Percentiles rank a stretch among this genome's conserved stretches.
phyloP scores from a whole-genome alignment of 2,888 invertebrate genomes.

The Harpagoxenus sublaevis region DNA sequence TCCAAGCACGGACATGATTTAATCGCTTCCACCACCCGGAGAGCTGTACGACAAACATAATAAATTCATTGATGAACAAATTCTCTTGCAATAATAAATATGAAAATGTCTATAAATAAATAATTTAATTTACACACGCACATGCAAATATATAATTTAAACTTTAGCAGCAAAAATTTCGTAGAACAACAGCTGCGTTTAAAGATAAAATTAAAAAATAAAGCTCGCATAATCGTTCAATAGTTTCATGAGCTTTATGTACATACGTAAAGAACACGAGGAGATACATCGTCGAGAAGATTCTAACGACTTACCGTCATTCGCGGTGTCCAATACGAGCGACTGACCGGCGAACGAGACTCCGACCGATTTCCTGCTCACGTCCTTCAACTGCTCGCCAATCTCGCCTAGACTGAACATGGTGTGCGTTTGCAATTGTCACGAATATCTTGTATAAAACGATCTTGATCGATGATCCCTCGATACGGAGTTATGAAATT shows the following conservation, averaged over 20 bases:
- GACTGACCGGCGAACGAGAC: constrained; percentile 94
- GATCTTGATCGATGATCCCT: neutral
- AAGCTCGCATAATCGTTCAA: neutral
- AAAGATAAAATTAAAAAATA: neutral
- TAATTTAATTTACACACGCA: neutral
- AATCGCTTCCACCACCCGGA: constrained; percentile 92
- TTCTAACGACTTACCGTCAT: constrained; percentile 90
- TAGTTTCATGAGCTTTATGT: neutral
- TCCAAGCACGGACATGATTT: constrained; percentile 90
- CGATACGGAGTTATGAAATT: neutral
- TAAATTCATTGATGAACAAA: neutral
- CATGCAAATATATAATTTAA: neutral
- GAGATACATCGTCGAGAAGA: neutral
- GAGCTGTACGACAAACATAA: constrained; percentile 87
- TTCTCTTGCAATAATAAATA: neutral
- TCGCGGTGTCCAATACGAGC: constrained; percentile 92
- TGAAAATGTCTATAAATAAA: neutral
- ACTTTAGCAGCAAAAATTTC: neutral
- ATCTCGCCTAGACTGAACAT: constrained; percentile 89
- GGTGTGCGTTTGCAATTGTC: constrained; percentile 21
- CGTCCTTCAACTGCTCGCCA: constrained; percentile 80
- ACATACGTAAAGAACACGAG: neutral
- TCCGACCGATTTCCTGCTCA: constrained; percentile 86
- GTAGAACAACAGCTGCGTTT: neutral
- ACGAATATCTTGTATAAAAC: neutral